phyloP scores from a whole-genome alignment of 92 coral and sea anemone genomes.

The Chrysogorgia sp. region DNA sequence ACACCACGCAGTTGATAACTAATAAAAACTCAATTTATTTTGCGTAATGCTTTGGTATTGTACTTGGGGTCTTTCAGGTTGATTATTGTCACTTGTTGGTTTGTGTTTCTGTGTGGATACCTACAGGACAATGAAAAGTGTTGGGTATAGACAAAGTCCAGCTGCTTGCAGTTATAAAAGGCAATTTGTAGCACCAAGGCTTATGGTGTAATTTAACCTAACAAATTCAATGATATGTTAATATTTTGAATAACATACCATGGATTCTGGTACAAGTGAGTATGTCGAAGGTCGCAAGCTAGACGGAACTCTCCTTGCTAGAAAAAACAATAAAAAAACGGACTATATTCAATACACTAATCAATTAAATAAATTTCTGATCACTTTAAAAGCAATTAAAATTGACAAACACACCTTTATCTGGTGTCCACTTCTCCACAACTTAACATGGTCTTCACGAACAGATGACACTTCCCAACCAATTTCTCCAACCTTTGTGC shows the following conservation, averaged over 20 bases:
- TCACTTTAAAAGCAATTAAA: not conserved
- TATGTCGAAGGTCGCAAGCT: conserved; percentile 91
- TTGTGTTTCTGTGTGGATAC: conserved; percentile 29
- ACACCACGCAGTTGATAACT: too few species aligned
- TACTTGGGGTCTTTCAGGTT: conserved; percentile 32
- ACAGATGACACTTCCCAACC: conserved; percentile 84
- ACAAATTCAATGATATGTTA: too few species aligned
- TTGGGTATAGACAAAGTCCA: too few species aligned
- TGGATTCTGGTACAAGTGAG: conserved; percentile 96
- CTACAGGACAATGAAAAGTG: not conserved
- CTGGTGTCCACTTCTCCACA: conserved; percentile 87
- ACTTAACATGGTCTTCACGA: conserved; percentile 47
- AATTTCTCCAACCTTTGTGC: conserved; percentile 85
- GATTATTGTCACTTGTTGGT: conserved; percentile 11
- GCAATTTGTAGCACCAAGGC: too few species aligned
- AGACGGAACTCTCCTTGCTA: conserved; percentile 91
- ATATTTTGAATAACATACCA: conserved; percentile 65
- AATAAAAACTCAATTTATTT: too few species aligned
- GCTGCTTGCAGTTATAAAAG: too few species aligned
- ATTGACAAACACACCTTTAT: conserved; percentile 65
- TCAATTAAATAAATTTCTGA: not conserved
- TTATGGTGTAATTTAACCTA: too few species aligned
- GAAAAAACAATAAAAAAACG: not conserved
- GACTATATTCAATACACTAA: not conserved
- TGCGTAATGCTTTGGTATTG: too few species aligned